A percentile compares a stretch with the other conserved stretches of the same genome.
Conservation (phyloP, 2,113 vertebrate species). For the Azemiops feae region DNA sequence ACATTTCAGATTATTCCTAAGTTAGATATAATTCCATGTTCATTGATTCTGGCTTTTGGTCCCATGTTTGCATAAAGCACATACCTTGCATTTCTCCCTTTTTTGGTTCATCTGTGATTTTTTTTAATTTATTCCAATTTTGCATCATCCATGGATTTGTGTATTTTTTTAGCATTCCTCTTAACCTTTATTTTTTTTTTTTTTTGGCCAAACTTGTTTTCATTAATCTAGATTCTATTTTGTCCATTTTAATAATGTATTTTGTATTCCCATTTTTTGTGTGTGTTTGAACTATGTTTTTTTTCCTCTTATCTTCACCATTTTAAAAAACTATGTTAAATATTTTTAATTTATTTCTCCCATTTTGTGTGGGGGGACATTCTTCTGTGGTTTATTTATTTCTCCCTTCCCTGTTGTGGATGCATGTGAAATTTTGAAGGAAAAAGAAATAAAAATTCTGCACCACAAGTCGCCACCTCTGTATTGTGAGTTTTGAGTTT, state of each 20-base stretch:
- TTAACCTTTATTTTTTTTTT: not conserved
- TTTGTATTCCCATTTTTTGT: slow-evolving; percentile 18
- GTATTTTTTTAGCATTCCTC: slow-evolving; percentile 20
- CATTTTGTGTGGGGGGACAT: slow-evolving; percentile 5
- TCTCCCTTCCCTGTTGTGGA: slow-evolving; percentile 29
- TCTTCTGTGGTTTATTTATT: slow-evolving; percentile 34
- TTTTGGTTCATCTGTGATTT: slow-evolving; percentile 15
- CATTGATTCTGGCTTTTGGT: slow-evolving; percentile 2
- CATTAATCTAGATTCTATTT: slow-evolving; percentile 14
- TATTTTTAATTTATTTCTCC: slow-evolving; percentile 39
- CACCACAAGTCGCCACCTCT: slow-evolving; percentile 21
- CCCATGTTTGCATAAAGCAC: not conserved
- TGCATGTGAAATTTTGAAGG: slow-evolving; percentile 34
- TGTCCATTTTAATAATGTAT: slow-evolving; percentile 27
- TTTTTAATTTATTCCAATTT: not conserved
- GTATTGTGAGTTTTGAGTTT: slow-evolving; percentile 32
- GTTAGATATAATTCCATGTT: not conserved
- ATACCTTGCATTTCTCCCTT: slow-evolving; percentile 15
- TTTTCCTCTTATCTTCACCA: not conserved
- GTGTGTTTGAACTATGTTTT: slow-evolving; percentile 15
- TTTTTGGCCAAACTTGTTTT: slow-evolving; percentile 12
- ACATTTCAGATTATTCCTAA: not conserved
- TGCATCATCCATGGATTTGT: not conserved
- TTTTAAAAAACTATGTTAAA: slow-evolving; percentile 1
- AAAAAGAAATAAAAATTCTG: slow-evolving; percentile 18